Evolutionary conservation across 1,140 invertebrate species (phyloP), one percentile per base, ranked within the genome.

Genomic region (Harlomillsia oculata): DNA sequence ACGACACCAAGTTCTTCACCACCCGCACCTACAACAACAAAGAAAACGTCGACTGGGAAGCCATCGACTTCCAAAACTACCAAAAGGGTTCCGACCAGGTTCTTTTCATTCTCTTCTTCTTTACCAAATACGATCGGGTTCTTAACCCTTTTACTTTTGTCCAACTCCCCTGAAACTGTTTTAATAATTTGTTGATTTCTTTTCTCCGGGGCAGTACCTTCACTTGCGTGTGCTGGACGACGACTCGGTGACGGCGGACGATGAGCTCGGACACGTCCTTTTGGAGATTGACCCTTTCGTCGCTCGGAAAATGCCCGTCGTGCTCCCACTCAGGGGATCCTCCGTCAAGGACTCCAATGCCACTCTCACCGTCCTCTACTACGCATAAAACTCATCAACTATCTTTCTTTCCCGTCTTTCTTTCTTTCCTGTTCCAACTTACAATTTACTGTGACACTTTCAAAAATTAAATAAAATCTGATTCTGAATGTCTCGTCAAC

Each of bases 41-140:
- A 8, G 56, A 65, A 41, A 62, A 50, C 46, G 52, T 45, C 9
- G 44, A 53, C 14, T 65, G 52, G 46, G 36, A 55, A 8, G 25
- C 52, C 20, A 40, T 65, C 20, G 53, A 60, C 26, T 65, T 65
- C 44, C 26, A 21, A 49, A 65, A 62, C 43, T 65, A 55, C 30
- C 37, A 53, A 36, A 53, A 51, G n/a, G 56, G 59, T 30, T 53
- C 59, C 2, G 45, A 60, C 18, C 62, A 60, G 54, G 60, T 62
- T 52, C 21, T 49, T 21, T 37, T 13, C 9, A 25, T 37, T 20
- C 18, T 23, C 11, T 28, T n/a, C 14, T 40, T 20, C 18, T 23
- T 21, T 41, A 18, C n/a, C n/a, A n/a, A n/a, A n/a, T n/a, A n/a
- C n/a, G n/a, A n/a, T n/a, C n/a, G n/a, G n/a, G n/a, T n/a, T n/a